Evolutionary conservation across 2,888 invertebrate species (phyloP), one percentile per base, ranked within the genome.

Genomic region (Caenorhabditis uteleia): DNA sequence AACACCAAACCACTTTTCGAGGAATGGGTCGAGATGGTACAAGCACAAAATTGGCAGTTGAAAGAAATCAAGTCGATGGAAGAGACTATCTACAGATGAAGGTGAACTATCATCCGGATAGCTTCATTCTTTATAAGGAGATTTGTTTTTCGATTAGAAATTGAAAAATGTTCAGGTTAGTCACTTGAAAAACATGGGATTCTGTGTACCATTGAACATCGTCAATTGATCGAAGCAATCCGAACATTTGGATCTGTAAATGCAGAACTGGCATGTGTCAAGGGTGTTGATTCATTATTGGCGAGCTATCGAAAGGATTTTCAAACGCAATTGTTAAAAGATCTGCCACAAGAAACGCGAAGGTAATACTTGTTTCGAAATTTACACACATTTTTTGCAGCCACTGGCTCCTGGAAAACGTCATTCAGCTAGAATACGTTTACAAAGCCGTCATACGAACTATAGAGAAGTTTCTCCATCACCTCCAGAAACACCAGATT

Each of bases 1-100:
- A 95, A 95, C 83, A 97, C 95, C 0, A 91, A 92, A 82, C 93
- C 94, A 84, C 92, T 98, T 44, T 98, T 98, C 84, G 95, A 98
- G 82, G 95, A 97, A 80, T 99, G 98, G 98, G 91, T 58, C 14
- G 58, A 58, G 23, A 50, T 44, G 2, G 46, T 58, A 16, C 64
- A 65, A 31, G 40, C 64, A 6, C 57, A 64, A 25, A 57, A 64
- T 34, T 64, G 64, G 64, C 27, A 21, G 59, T 70, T 25, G 69
- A 65, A 29, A 55, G 58, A 29, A 47, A 34, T 21, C 75, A 74
- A 40, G 56, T 76, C n/a, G 81, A 82, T 47, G 82, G 80, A 12
- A 72, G 70, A 46, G 56, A 69, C 82, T 88, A 92, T n/a, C 86
- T 95, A 44, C 92, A 92, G 80, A 84, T 95, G 57, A 90, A 91